Evolutionary conservation across 2,888 invertebrate species (phyloP), one percentile per base, ranked within the genome.

Genomic region (Dicyrtoma fusca): DNA sequence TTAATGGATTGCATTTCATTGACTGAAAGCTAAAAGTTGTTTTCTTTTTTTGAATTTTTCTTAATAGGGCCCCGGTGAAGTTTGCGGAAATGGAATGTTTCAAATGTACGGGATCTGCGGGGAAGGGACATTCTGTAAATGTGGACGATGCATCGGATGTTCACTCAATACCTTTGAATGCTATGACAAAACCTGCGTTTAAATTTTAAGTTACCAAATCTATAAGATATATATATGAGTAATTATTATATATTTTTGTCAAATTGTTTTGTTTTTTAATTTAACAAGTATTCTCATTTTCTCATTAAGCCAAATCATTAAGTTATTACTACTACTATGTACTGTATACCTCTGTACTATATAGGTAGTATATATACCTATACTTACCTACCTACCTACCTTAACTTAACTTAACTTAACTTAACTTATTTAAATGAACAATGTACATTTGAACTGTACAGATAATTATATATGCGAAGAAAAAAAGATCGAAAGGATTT

Each of bases 111-210:
- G 85, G 3, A 80, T 76, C 1, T 85, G 85, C 75, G 84, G 84
- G 14, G 83, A 84, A 0, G 84, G 84, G 2, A 81, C 84, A 81
- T 81, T 77, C 68, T 85, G 85, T 79, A 79, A 77, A 1, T 85
- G 85, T 74, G 82, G 83, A 49, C 82, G 81, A 64, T 85, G 85
- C 80, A 81, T 80, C 42, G 85, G 85, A 1, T 85, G 85, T 81
- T 84, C 84, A 72, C 73, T 81, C 5, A 73, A 77, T 25, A 81
- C 81, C 0, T 76, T 81, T 19, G 80, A 81, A 34, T 81, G 82
- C 76, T 80, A 76, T 73, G 75, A 77, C 73, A 74, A 77, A 59
- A 78, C 79, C 17, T 79, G 78, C 61, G 74, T 79, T 65, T 78
- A 74, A 34, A 44, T 21, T 6, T 6, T 4, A 19, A 19, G 11